Conservation (phyloP, 2,113 vertebrate species). For the Limanda limanda region DNA sequence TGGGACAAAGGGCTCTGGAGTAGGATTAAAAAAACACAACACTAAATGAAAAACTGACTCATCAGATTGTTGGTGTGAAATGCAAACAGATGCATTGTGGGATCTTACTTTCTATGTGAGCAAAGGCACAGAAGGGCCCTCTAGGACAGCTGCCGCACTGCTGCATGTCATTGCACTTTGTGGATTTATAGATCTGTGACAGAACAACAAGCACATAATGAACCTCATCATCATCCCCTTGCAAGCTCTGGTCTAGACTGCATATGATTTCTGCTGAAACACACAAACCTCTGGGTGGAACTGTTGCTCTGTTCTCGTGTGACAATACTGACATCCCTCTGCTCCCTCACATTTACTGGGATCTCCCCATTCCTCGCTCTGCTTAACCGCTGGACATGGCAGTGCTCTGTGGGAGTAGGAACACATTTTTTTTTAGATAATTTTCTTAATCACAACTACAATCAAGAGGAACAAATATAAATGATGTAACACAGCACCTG, state of each 20-base stretch:
- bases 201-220: background rate
- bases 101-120: conserved; percentile 94
- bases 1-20: conserved; percentile 84
- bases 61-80: background rate
- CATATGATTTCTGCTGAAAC: background rate
- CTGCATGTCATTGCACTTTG: conserved; percentile 99
- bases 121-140: conserved; percentile 99
- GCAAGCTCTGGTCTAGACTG: background rate
- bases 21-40: background rate
- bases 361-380: conserved; percentile 98
- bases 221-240: background rate
- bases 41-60: background rate
- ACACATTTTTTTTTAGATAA: background rate
- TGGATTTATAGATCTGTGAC: conserved; percentile 95
- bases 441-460: background rate
- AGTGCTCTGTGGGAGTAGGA: conserved; percentile 83
- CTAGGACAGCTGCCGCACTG: conserved; percentile 97
- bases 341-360: conserved; percentile 97
- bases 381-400: conserved; percentile 95
- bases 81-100: background rate
- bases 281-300: conserved; percentile 95
- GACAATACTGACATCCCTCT: conserved; percentile 95
- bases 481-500: conserved; percentile 81
- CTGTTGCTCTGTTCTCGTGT: conserved; percentile 97
- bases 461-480: background rate